Percentiles rank a stretch among this genome's conserved stretches.
Evolutionary conservation across 2,888 invertebrate species (phyloP).

Genomic region (Ariolimax columbianus): DNA sequence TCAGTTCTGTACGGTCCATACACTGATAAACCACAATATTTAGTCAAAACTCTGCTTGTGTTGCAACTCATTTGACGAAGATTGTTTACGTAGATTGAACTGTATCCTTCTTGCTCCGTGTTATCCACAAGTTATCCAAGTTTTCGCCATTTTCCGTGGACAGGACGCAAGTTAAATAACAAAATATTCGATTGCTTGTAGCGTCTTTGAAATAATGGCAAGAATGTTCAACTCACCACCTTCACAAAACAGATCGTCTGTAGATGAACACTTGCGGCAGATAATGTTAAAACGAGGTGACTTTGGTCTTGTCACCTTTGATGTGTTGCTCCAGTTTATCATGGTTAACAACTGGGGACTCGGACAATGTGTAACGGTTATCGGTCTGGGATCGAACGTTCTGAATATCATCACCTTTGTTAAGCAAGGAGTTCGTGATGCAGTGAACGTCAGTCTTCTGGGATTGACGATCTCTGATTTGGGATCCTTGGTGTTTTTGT

Average conservation of each 20-base stretch:
- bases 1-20: no score
- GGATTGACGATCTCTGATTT: neutral
- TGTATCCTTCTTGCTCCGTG: no score
- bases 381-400: neutral
- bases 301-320: neutral
- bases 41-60: no score
- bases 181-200: no score
- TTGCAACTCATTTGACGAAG: no score
- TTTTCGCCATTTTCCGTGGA: no score
- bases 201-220: no score
- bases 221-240: neutral
- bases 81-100: no score
- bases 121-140: no score
- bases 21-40: no score
- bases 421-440: neutral
- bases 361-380: neutral
- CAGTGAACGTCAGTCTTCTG: constrained; percentile 12
- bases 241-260: neutral
- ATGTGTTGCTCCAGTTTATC: neutral
- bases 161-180: no score
- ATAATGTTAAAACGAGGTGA: neutral
- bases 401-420: neutral
- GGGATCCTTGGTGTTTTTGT: neutral
- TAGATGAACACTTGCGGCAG: neutral
- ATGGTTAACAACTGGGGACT: constrained; percentile 14